Conservation (phyloP, 2,113 vertebrate species). For the Poeciliopsis turrubarensis region DNA sequence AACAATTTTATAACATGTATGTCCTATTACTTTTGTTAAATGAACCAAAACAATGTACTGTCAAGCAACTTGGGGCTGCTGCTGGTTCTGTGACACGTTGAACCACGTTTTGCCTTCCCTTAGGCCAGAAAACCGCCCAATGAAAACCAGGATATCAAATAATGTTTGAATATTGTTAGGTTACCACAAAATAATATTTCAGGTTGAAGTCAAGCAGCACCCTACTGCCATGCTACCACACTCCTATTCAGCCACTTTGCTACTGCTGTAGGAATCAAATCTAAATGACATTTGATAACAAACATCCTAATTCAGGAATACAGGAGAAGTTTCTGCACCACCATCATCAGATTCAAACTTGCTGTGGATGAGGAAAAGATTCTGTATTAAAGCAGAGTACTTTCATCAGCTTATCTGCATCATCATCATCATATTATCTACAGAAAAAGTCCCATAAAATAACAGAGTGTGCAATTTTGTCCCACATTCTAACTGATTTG, state of each 20-base stretch:
- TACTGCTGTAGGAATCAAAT: background rate
- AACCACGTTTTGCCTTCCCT: background rate
- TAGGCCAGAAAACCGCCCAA: background rate
- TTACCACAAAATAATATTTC: too few relatives aligned
- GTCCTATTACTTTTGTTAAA: conserved; percentile 14
- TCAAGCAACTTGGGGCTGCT: conserved; percentile 48
- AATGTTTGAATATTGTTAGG: background rate
- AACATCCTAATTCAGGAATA: too few relatives aligned
- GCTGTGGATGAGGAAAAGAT: background rate
- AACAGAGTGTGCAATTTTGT: too few relatives aligned
- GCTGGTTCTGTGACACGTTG: background rate
- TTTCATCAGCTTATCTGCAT: background rate
- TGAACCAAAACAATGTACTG: background rate
- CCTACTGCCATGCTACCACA: background rate
- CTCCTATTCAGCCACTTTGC: background rate
- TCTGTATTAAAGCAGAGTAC: background rate
- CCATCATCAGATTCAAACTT: background rate
- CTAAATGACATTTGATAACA: background rate
- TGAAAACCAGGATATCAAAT: background rate
- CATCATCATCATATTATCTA: too few relatives aligned
- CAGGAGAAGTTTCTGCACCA: background rate
- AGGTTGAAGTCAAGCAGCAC: too few relatives aligned
- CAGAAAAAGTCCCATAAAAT: too few relatives aligned
- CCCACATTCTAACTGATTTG: too few relatives aligned
- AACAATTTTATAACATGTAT: conserved; percentile 16